Evolutionary conservation across 1,140 invertebrate genomes (phyloP), one percentile per base, ranked within the genome.

Genomic region (Drosophila ohnishii): DNA sequence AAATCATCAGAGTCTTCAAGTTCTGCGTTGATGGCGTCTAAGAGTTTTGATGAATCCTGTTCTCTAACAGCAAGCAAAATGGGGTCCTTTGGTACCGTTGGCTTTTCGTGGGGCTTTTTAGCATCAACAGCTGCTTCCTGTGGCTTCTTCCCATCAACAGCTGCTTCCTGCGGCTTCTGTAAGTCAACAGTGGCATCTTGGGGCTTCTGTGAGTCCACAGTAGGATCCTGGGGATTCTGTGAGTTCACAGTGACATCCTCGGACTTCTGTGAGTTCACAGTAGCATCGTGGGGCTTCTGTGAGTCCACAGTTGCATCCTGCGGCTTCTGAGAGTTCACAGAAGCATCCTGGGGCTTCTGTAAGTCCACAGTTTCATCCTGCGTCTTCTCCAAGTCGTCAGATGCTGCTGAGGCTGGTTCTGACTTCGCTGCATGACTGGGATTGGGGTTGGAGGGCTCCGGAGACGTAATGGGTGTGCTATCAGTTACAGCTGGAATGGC

Each of bases 1-100:
- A 84, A 75, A 44, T 86, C 71, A 8, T 82, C 50, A 10, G 61
- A 47, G 28, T 53, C 64, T 19, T 78, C 69, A 7, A 74, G 39
- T 34, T 75, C 65, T 35, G 42, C 13, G 35, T 71, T 71, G 65
- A 70, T 58, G 7, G 67, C 34, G 30, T 37, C 50, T 22, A 42
- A 28, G 16, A 35, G 10, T 39, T 48, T 30, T 30, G 13, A 16
- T 32, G 69, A 35, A 13, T 62, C 22, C 30, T 61, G 16, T n/a
- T 34, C 14, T 25, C 5, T 40, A 5, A 16, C 35, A 0, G 8
- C 22, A 28, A 22, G 14, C 10, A 45, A 8, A 5, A 25, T 19
- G 5, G 13, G 7, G 1, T 40, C 25, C 5, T 55, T 47, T 2
- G 10, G 5, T 37, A 39, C 5, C 6, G 22, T 32, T 11, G 56